Conservation (phyloP, 2,113 vertebrate species). For the Malurus alboscapulatus region DNA sequence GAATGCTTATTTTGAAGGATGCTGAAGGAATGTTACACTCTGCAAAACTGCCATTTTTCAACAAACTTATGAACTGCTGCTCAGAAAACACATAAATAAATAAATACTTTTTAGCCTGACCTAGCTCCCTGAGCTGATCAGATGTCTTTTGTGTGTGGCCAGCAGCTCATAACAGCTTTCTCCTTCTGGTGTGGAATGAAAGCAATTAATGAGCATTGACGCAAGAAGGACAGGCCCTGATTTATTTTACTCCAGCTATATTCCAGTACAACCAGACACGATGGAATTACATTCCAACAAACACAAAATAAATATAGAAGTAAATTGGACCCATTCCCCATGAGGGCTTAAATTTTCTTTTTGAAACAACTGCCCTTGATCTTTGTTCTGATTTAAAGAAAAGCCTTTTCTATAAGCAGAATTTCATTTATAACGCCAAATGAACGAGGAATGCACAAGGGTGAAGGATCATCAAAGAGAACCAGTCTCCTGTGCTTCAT, state of each 20-base stretch:
- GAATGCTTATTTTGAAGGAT: slow-evolving; percentile 13
- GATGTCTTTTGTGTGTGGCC: slow-evolving; percentile 12
- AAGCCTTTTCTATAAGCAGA: neutral
- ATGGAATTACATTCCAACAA: slow-evolving; percentile 1
- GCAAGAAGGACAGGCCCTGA: neutral
- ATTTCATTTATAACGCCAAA: neutral
- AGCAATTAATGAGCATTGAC: slow-evolving; percentile 44
- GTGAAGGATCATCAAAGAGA: neutral
- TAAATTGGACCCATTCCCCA: neutral
- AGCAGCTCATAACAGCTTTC: slow-evolving; percentile 6
- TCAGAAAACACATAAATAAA: slow-evolving; percentile 30
- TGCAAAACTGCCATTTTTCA: slow-evolving; percentile 3
- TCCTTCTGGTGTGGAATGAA: slow-evolving; percentile 18
- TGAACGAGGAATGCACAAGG: neutral
- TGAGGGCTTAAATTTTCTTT: neutral
- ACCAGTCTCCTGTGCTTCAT: neutral
- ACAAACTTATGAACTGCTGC: neutral
- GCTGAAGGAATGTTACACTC: neutral
- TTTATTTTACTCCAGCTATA: slow-evolving; percentile 36
- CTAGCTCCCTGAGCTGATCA: slow-evolving; percentile 23
- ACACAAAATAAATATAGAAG: slow-evolving; percentile 2
- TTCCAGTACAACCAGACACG: neutral
- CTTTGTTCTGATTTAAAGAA: neutral
- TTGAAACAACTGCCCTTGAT: neutral
- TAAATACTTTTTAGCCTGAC: slow-evolving; percentile 31